These are phyloP conservation scores for Ornithoptera priamus DNA, from an alignment of 2,888 invertebrate species.

Conservation along the genomic window DNA sequence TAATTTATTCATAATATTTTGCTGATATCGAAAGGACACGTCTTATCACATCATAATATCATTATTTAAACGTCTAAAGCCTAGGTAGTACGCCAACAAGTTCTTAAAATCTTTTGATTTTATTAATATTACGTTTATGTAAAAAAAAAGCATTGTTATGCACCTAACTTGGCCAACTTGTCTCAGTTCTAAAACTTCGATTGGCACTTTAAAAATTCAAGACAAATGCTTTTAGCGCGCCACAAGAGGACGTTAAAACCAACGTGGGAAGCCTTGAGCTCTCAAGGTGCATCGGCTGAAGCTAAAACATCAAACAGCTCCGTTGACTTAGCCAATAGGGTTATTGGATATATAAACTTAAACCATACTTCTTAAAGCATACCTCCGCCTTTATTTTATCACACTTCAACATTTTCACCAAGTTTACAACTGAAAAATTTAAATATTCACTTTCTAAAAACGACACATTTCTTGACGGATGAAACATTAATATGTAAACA, in stretches of 20 bases:
- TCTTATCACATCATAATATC: no score
- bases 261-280: conserved; percentile 58
- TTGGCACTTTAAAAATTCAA: conserved; percentile 74
- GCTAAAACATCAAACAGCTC: conserved; percentile 56
- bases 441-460: not conserved
- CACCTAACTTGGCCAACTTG: conserved; percentile 39
- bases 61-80: no score
- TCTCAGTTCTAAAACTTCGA: conserved; percentile 57
- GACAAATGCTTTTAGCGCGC: conserved; percentile 69
- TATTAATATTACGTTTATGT: not conserved
- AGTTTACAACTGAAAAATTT: not conserved
- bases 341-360: conserved; percentile 59
- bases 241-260: conserved; percentile 60
- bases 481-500: not conserved
- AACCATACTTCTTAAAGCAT: conserved; percentile 31
- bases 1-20: no score
- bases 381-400: conserved; percentile 11
- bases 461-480: not conserved
- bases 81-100: no score
- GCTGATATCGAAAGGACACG: no score
- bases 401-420: conserved; percentile 6
- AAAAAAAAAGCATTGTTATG: conserved; percentile 32
- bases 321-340: conserved; percentile 62
- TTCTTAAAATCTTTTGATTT: no score
- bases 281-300: conserved; percentile 45